Evolutionary conservation across 2,113 vertebrate genomes (phyloP), one percentile per base, ranked within the genome.

Genomic region (Bufo bufo): DNA sequence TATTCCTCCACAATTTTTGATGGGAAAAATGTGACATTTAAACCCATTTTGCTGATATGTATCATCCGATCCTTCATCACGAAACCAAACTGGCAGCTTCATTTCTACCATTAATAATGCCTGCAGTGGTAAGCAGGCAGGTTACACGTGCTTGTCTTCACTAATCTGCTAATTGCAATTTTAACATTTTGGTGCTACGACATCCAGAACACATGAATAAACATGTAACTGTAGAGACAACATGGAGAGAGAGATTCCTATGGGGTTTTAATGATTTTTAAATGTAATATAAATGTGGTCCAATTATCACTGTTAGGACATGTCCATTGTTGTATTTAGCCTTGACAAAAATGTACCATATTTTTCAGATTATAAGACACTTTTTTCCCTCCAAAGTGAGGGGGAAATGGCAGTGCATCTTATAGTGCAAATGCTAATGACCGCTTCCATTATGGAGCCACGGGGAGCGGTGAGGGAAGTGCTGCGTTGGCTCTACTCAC

Each of bases 21-120:
- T 84, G 81, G 81, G 81, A 89, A 93, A 91, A 93, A 86, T 91
- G 90, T 91, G 89, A 90, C 33, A 92, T 92, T 94, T 92, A 93
- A 87, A 84, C 45, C n/a, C 58, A 77, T 83, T 75, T 83, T 88
- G 71, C 69, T 65, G 54, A 33, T 49, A 52, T 54, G 82, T 71
- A 65, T 84, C 82, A 54, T n/a, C 61, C 82, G 4, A 69, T 69
- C 20, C 66, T 71, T 84, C 63, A 84, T 54, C 47, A n/a, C 33
- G 2, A 9, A 61, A 47, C 17, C 33, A 20, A 33, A 82, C 19
- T 49, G 47, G 61, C 80, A 50, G 45, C 52, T 33, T 52, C 52
- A 33, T 43, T 58, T 56, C 54, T 66, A 13, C 20, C 23, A 54
- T 33, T 71, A 10, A 69, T 33, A 52, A 71, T 84, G 63, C 63